Evolutionary conservation across 2,888 invertebrate species (phyloP).

Genomic region (Tetranychus piercei): DNA sequence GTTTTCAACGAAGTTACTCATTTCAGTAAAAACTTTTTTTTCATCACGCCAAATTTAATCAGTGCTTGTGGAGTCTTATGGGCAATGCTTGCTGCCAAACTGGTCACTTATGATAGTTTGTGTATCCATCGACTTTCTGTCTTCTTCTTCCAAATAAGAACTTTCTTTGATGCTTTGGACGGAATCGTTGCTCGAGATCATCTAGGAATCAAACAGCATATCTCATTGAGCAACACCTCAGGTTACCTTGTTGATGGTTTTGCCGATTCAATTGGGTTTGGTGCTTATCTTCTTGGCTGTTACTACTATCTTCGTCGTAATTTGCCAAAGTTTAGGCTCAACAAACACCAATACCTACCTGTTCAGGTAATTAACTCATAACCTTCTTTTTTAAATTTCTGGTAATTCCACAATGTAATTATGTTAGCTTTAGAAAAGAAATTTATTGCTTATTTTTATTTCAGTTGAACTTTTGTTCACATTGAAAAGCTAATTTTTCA

Average conservation of each 20-base stretch:
- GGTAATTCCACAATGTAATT: not conserved
- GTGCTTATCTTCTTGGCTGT: constrained; percentile 50
- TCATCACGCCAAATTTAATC: constrained; percentile 63
- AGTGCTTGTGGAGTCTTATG: constrained; percentile 58
- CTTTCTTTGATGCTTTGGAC: constrained; percentile 65
- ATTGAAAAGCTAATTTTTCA: not conserved
- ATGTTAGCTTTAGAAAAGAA: not conserved
- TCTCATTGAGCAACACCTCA: constrained; percentile 56
- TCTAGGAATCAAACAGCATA: constrained; percentile 53
- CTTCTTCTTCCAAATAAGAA: constrained; percentile 39
- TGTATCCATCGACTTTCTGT: constrained; percentile 52
- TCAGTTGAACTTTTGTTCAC: not conserved
- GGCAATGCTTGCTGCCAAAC: constrained; percentile 52
- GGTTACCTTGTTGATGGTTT: constrained; percentile 67
- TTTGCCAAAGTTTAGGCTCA: constrained; percentile 4
- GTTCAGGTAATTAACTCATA: constrained; percentile 17
- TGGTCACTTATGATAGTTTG: constrained; percentile 48
- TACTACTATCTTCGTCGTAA: constrained; percentile 30
- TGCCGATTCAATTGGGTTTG: constrained; percentile 57
- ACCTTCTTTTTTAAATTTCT: constrained; percentile 19
- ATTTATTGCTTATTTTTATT: not conserved
- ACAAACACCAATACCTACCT: constrained; percentile 12
- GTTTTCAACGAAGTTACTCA: constrained; percentile 41
- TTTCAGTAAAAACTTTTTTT: constrained; percentile 40
- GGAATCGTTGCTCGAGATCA: constrained; percentile 63